phyloP scores from a whole-genome alignment of 2,113 vertebrate genomes.

The Chamaea fasciata region DNA sequence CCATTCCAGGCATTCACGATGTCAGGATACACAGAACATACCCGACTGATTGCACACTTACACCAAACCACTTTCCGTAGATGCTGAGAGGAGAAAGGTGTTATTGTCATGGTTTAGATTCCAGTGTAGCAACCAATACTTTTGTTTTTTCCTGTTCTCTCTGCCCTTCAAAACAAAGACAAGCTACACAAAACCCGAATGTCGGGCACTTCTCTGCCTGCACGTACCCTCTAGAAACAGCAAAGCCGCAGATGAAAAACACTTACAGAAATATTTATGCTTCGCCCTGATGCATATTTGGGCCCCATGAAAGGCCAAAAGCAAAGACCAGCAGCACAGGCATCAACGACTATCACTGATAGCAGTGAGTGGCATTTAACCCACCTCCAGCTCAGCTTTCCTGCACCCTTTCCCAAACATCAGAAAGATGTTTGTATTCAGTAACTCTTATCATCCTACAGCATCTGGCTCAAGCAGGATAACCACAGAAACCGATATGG shows the following conservation, averaged over 20 bases:
- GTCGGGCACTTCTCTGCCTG: neutral
- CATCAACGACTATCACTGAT: neutral
- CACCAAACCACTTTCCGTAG: neutral
- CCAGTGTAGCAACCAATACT: neutral
- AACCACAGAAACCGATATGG: neutral
- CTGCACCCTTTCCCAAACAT: neutral
- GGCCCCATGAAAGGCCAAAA: neutral
- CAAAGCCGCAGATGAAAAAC: neutral
- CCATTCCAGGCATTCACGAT: fast-evolving
- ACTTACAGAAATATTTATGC: neutral
- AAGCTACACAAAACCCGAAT: fast-evolving
- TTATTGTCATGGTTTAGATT: neutral
- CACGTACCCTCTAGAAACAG: neutral
- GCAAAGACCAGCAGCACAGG: neutral
- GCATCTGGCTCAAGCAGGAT: neutral
- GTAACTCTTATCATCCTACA: neutral
- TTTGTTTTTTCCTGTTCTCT: neutral
- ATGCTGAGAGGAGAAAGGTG: neutral
- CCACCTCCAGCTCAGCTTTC: neutral
- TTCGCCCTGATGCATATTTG: neutral
- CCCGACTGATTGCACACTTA: neutral
- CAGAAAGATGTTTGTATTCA: neutral
- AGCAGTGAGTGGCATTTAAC: neutral
- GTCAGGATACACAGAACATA: neutral
- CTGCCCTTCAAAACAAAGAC: neutral